Conservation (phyloP, 2,113 vertebrate species). For the Xenopus borealis region DNA sequence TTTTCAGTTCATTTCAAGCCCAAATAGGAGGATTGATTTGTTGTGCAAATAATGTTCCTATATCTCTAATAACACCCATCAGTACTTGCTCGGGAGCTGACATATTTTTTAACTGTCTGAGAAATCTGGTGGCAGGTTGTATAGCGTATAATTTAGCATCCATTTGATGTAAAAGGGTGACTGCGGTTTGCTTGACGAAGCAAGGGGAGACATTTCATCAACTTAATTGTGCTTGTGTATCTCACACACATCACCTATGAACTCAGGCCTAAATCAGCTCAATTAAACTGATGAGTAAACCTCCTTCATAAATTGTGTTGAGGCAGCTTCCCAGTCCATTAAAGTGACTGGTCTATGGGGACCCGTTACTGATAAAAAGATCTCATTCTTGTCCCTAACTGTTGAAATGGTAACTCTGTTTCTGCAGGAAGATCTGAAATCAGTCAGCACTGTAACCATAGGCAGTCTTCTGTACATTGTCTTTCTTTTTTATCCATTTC, state of each 20-base stretch:
- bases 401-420: not conserved
- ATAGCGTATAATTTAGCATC: constrained; percentile 26
- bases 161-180: not conserved
- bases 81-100: not conserved
- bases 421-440: not conserved
- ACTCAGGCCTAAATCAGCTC: not conserved
- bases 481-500: no score
- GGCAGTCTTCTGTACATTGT: no score
- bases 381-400: not conserved
- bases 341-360: constrained; percentile 12
- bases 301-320: not conserved
- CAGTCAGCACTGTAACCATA: not conserved
- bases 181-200: not conserved
- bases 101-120: not conserved
- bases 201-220: not conserved
- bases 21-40: constrained; percentile 9
- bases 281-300: constrained; percentile 38
- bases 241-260: not conserved
- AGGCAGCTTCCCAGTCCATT: not conserved
- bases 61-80: constrained; percentile 6
- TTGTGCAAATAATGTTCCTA: not conserved
- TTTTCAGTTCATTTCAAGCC: constrained; percentile 6
- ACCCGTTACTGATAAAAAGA: constrained; percentile 9
- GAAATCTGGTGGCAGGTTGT: constrained; percentile 3
- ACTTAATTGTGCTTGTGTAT: constrained; percentile 17